phyloP scores from a whole-genome alignment of 35 echinoderm and acorn worm species.

The Patiria miniata region DNA sequence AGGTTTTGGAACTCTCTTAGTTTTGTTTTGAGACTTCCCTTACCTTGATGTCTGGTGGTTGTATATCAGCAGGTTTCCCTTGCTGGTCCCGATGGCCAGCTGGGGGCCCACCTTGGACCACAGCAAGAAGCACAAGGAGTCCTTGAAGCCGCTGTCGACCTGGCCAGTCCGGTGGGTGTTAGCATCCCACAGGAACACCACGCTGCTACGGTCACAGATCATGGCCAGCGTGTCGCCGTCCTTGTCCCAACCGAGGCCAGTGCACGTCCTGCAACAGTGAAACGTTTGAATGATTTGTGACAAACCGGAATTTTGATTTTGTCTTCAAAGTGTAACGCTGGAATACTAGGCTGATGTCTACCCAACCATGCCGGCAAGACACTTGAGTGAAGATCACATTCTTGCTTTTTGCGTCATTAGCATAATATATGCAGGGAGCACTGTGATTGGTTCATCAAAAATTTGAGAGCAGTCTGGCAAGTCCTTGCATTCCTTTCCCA shows the following conservation, averaged over 20 bases:
- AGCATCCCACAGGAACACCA: constrained; percentile 96
- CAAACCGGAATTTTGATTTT: too few relatives aligned
- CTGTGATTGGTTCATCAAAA: too few relatives aligned
- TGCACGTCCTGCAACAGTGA: constrained; percentile 54
- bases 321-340: too few relatives aligned
- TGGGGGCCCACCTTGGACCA: constrained; percentile 96
- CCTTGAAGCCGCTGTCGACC: constrained; percentile 99
- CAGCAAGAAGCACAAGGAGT: constrained; percentile 61
- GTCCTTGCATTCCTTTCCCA: too few relatives aligned
- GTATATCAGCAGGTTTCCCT: constrained; percentile 92
- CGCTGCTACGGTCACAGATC: constrained; percentile 85
- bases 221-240: constrained; percentile 95
- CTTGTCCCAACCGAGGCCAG: constrained; percentile 87
- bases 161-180: constrained; percentile 85
- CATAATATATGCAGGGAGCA: too few relatives aligned
- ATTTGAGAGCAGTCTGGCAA: too few relatives aligned
- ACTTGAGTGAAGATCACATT: too few relatives aligned
- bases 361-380: too few relatives aligned
- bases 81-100: constrained; percentile 84
- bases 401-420: too few relatives aligned
- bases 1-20: too few relatives aligned
- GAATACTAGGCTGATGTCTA: too few relatives aligned
- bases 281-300: neutral
- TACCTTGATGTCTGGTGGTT: constrained; percentile 99
- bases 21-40: too few relatives aligned